A percentile compares a stretch with the other conserved stretches of the same genome.
Conservation (phyloP, 2,113 vertebrate species). For the Falcunculus frontatus region DNA sequence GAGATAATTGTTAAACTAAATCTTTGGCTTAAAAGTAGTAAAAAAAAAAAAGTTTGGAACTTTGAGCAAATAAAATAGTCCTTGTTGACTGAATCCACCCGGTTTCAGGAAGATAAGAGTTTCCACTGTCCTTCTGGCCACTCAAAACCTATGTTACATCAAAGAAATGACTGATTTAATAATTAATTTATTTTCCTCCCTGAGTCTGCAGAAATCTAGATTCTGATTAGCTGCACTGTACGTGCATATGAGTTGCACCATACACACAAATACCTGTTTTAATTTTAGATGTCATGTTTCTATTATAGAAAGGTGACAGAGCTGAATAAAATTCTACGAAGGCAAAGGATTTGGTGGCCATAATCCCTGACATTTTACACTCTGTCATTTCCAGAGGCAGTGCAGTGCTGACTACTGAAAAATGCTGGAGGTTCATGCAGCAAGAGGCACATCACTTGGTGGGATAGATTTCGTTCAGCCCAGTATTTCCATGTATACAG, state of each 20-base stretch:
- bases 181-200: not conserved
- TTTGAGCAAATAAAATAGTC: not conserved
- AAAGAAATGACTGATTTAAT: not conserved
- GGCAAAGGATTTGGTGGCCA: not conserved
- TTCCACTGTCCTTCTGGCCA: not conserved
- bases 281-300: constrained; percentile 9
- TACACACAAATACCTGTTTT: not conserved
- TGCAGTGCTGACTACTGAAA: constrained; percentile 15
- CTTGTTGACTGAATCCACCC: not conserved
- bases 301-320: constrained; percentile 17
- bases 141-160: not conserved
- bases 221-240: not conserved
- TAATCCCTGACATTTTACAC: constrained; percentile 45
- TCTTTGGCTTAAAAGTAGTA: not conserved
- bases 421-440: not conserved
- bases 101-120: not conserved
- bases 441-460: not conserved
- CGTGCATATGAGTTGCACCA: not conserved
- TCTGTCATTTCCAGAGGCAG: constrained; percentile 7
- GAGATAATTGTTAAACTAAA: not conserved
- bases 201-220: not conserved
- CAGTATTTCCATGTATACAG: not conserved
- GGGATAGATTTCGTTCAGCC: constrained; percentile 55
- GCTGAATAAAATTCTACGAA: constrained; percentile 1
- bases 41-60: not conserved